Evolutionary conservation across 2,888 invertebrate species (phyloP), one percentile per base, ranked within the genome.

Genomic region (Nymphalis c-album): DNA sequence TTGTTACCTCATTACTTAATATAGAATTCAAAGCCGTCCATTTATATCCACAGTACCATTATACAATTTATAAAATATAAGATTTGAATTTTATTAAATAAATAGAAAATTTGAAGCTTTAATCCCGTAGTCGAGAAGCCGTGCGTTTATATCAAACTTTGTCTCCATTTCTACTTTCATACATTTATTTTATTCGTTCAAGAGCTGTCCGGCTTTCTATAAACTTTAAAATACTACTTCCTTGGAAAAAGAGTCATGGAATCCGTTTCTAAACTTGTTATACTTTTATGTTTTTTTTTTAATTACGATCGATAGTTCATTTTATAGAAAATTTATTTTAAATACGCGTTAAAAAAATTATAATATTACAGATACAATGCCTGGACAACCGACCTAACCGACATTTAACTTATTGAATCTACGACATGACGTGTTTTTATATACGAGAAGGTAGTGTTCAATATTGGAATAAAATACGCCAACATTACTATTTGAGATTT

Each of bases 151-250:
- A 73, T 70, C 67, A 68, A 73, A 70, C 69, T 73, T 73, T 66
- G 71, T 71, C 66, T 73, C 67, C 70, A 71, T 68, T 69, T 68
- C 71, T 63, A 64, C 67, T 70, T 73, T 69, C 67, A 71, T 73
- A 71, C 60, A 69, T 71, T 73, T 65, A 69, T 71, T 71, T 73
- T 69, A 71, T 69, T 69, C 71, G 63, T 64, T 66, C 60, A 65
- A 71, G 66, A 69, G 68, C 69, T 69, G 63, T 69, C 72, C 71
- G 63, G 71, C 70, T 71, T 71, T 71, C 71, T 70, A 67, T 65
- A 71, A 69, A 69, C 65, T 69, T 71, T 71, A 69, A 69, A 71
- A 71, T 71, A 71, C 69, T 64, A 71, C 69, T 69, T 71, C 67
- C 70, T 65, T 47, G 64, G 50, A 70, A 68, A 69, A 67, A 68